These are phyloP conservation scores for Dicyrtoma fusca DNA, from an alignment of 2,888 invertebrate species.

Conservation along the genomic window DNA sequence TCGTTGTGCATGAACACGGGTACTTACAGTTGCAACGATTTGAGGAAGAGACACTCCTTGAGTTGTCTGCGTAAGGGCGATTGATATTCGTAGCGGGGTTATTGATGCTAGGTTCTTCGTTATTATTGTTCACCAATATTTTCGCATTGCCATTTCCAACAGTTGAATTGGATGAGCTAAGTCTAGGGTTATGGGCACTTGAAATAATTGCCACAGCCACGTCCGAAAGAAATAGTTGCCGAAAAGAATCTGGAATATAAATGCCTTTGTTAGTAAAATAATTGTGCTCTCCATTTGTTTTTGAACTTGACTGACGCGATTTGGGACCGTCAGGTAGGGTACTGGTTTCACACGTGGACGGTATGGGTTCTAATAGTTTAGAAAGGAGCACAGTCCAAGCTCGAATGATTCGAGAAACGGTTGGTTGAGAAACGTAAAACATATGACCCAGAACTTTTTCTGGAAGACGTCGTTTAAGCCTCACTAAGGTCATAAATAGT, in stretches of 20 bases:
- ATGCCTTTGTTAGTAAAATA: constrained; percentile 48
- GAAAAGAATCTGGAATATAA: constrained; percentile 52
- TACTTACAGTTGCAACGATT: constrained; percentile 3
- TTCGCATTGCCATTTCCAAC: neutral
- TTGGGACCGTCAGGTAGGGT: neutral
- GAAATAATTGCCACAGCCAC: constrained; percentile 41
- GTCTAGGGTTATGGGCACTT: constrained; percentile 23
- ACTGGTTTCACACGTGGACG: constrained; percentile 10
- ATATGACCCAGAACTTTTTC: constrained; percentile 57
- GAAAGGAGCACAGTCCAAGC: constrained; percentile 56
- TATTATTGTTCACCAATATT: constrained; percentile 12
- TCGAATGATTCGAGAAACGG: constrained; percentile 54
- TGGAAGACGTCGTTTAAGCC: constrained; percentile 53
- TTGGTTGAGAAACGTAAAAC: constrained; percentile 56
- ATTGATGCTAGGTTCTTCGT: neutral
- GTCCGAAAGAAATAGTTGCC: constrained; percentile 52
- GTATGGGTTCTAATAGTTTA: constrained; percentile 49
- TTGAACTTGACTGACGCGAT: constrained; percentile 1
- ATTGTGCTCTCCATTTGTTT: constrained; percentile 43
- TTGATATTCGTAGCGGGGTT: neutral
- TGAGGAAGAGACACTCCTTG: neutral
- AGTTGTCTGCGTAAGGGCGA: neutral
- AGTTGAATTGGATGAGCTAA: too few relatives aligned
- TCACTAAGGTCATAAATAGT: constrained; percentile 55
- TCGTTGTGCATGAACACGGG: neutral